A percentile compares a stretch with the other conserved stretches of the same genome.
Evolutionary conservation across 2,113 vertebrate species (phyloP).

Genomic region (Acrocephalus arundinaceus): DNA sequence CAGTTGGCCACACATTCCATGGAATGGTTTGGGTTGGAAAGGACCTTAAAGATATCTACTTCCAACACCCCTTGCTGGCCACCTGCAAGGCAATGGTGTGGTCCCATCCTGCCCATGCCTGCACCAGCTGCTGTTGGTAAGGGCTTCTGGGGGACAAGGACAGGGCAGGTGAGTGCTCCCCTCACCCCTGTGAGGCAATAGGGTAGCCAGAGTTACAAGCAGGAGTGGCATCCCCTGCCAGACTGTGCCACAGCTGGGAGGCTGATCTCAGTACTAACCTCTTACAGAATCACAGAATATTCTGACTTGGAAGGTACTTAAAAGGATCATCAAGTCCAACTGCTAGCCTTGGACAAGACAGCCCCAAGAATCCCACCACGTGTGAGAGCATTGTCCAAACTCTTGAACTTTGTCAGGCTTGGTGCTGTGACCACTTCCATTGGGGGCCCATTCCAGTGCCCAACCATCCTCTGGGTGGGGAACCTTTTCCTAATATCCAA

Average conservation of each 20-base stretch:
- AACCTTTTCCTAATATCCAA: not conserved
- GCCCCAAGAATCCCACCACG: not conserved
- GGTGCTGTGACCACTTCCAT: not conserved
- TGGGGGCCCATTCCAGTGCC: not conserved
- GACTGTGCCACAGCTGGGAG: not conserved
- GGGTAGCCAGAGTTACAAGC: not conserved
- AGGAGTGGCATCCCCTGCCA: not conserved
- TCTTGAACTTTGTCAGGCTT: not conserved
- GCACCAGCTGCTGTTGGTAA: not conserved
- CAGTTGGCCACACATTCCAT: not conserved
- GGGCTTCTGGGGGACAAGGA: not conserved
- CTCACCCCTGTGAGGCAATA: not conserved
- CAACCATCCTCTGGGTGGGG: not conserved
- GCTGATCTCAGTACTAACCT: not conserved
- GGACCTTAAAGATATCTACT: not conserved
- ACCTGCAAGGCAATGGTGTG: not conserved
- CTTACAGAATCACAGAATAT: not conserved
- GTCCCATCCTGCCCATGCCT: not conserved
- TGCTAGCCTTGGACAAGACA: not conserved
- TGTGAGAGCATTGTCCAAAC: rapidly evolving
- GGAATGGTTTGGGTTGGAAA: not conserved
- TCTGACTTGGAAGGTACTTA: not conserved
- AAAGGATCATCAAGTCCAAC: not conserved
- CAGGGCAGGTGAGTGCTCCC: not conserved
- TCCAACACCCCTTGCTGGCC: not conserved